Conservation (phyloP, 2,113 vertebrate genomes). For the Silurus asotus region DNA sequence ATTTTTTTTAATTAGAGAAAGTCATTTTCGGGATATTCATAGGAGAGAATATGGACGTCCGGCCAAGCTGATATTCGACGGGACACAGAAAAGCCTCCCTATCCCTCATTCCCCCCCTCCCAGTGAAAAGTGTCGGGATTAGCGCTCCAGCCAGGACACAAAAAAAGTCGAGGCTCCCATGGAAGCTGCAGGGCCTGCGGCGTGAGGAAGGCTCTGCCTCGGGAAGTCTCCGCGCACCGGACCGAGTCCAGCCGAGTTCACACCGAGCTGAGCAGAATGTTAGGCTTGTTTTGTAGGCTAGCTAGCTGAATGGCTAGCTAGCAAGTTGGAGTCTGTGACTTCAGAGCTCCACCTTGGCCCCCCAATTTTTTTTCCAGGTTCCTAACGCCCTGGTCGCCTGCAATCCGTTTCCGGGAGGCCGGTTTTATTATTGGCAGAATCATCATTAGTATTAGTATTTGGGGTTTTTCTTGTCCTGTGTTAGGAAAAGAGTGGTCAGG, state of each 20-base stretch:
- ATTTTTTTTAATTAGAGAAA: background rate
- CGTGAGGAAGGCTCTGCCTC: constrained; percentile 30
- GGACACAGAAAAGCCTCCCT: constrained; percentile 51
- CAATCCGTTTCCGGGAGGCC: background rate
- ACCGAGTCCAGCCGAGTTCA: constrained; percentile 31
- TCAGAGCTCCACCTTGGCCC: constrained; percentile 64
- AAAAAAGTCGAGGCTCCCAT: constrained; percentile 38
- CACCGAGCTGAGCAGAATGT: constrained; percentile 58
- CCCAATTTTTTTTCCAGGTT: constrained; percentile 6
- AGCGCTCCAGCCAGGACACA: constrained; percentile 20
- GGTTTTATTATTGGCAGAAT: background rate
- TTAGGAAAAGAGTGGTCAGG: constrained; percentile 43
- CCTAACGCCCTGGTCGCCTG: background rate
- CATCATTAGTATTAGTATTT: background rate
- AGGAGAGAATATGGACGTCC: constrained; percentile 59
- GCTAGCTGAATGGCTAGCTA: constrained; percentile 66
- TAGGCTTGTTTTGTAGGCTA: constrained; percentile 64
- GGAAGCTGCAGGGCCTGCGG: constrained; percentile 59
- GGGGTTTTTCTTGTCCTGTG: background rate
- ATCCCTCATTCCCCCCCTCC: constrained; percentile 51
- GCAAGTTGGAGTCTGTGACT: constrained; percentile 59
- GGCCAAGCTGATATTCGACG: constrained; percentile 63
- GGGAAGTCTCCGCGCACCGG: constrained; percentile 24
- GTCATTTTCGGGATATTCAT: background rate
- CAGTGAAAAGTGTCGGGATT: constrained; percentile 67